Conservation (phyloP, 92 coral and sea anemone genomes). For the Heliopora coerulea region DNA sequence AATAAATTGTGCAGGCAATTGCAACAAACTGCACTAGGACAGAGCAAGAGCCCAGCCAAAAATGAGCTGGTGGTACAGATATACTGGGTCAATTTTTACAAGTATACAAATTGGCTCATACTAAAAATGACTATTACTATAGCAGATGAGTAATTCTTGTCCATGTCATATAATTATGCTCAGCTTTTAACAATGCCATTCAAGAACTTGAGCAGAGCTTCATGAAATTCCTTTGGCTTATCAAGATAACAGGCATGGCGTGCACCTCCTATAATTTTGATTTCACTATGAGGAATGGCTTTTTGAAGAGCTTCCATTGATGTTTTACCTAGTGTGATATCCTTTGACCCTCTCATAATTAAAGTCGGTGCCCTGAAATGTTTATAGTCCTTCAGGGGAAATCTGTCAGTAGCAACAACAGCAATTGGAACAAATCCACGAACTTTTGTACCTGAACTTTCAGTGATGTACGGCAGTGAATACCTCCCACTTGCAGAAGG, state of each 20-base stretch:
- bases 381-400: conserved; percentile 48
- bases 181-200: background rate
- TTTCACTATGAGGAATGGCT: conserved; percentile 59
- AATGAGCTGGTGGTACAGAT: too few species aligned
- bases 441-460: background rate
- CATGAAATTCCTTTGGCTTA: conserved; percentile 69
- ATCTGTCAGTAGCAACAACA: conserved; percentile 57
- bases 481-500: conserved; percentile 88
- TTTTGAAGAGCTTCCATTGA: conserved; percentile 58
- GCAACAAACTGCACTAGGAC: too few species aligned
- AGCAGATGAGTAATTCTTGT: too few species aligned
- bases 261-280: conserved; percentile 63
- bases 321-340: conserved; percentile 44
- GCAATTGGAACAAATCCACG: conserved; percentile 83
- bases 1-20: too few species aligned
- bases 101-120: too few species aligned
- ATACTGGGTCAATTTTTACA: too few species aligned
- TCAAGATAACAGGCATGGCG: conserved; percentile 81
- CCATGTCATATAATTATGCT: too few species aligned
- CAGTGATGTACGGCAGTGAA: conserved; percentile 67
- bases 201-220: conserved; percentile 63
- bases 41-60: too few species aligned
- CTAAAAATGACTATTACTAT: too few species aligned
- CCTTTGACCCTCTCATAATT: conserved; percentile 74
- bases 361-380: conserved; percentile 57